Conservation (phyloP, 2,797 vertebrate genomes). For the Lagorchestes hirsutus region DNA sequence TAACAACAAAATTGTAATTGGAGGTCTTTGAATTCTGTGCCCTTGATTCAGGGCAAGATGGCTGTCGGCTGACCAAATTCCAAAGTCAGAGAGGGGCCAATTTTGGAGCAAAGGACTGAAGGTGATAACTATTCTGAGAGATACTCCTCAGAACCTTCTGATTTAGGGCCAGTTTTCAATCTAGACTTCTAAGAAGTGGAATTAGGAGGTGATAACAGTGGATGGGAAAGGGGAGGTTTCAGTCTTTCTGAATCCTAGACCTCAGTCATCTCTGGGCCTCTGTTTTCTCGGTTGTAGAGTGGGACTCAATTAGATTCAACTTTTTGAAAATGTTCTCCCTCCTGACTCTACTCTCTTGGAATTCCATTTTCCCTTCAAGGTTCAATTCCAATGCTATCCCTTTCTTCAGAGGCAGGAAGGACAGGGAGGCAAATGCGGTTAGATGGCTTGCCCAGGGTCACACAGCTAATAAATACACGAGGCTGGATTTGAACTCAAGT, state of each 20-base stretch:
- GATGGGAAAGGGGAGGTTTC: not conserved
- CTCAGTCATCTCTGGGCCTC: not conserved
- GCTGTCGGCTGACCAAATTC: too few species aligned
- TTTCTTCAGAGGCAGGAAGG: too few species aligned
- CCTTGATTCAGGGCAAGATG: too few species aligned
- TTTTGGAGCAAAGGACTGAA: too few species aligned
- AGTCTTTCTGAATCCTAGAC: not conserved
- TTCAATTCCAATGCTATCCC: too few species aligned
- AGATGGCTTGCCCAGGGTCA: too few species aligned
- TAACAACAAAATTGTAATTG: not conserved
- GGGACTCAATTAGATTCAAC: not conserved
- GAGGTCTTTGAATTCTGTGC: too few species aligned
- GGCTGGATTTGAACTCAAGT: too few species aligned
- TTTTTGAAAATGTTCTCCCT: not conserved
- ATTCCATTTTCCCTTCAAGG: not conserved
- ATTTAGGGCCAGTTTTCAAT: not conserved
- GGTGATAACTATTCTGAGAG: not conserved
- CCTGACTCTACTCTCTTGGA: not conserved
- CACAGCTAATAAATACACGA: too few species aligned
- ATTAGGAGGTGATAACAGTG: not conserved
- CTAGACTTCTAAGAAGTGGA: not conserved
- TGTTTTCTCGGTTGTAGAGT: not conserved
- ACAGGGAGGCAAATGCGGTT: too few species aligned
- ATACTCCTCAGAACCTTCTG: not conserved
- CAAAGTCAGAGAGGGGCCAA: not conserved